These are phyloP conservation scores for Periophthalmus modestus DNA, from an alignment of 2,113 vertebrate species.

Conservation along the genomic window DNA sequence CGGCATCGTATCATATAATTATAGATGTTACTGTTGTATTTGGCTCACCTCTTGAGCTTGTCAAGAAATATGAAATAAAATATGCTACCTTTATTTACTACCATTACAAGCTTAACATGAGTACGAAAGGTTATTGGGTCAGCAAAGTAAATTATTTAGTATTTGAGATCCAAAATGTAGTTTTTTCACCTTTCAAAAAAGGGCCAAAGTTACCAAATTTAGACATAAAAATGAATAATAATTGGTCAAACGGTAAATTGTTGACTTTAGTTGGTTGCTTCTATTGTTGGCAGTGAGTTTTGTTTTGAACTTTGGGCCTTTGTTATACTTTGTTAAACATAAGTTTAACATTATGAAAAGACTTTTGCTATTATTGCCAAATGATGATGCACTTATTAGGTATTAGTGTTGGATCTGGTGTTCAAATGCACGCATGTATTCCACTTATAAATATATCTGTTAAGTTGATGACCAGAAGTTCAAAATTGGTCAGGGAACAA, in stretches of 20 bases:
- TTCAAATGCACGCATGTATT: background rate
- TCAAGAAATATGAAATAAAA: background rate
- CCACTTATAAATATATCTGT: background rate
- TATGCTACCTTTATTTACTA: background rate
- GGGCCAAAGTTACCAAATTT: too few species aligned
- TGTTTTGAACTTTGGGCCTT: conserved; percentile 9
- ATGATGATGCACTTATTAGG: background rate
- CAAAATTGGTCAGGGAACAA: background rate
- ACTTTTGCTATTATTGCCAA: background rate
- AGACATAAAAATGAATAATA: too few species aligned
- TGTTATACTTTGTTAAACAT: background rate
- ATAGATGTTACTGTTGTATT: background rate
- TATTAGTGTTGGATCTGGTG: background rate
- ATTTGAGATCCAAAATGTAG: too few species aligned
- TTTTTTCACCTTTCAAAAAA: too few species aligned
- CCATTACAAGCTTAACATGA: background rate
- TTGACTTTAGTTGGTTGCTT: conserved; percentile 45
- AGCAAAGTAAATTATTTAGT: too few species aligned
- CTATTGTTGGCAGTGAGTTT: conserved; percentile 41
- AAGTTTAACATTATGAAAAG: too few species aligned
- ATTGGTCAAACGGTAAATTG: too few species aligned
- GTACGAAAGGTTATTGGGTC: background rate
- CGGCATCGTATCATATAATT: background rate
- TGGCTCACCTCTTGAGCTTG: background rate
- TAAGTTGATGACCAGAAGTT: too few species aligned